Conservation (phyloP, 2,888 invertebrate species). For the Furcula furcula region DNA sequence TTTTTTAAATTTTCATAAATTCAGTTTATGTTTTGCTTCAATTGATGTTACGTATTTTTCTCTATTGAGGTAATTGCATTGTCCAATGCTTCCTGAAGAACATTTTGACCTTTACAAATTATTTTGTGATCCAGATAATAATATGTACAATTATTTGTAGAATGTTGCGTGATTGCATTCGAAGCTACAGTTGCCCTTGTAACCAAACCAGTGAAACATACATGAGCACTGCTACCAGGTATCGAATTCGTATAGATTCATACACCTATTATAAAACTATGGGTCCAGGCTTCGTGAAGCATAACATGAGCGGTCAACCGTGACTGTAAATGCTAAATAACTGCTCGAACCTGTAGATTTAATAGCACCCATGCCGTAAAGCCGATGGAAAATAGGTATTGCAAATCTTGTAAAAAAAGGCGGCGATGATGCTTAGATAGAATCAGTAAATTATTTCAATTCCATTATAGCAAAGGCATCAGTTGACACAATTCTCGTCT, state of each 20-base stretch:
- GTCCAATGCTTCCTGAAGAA: neutral
- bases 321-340: conserved; percentile 15
- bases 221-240: neutral
- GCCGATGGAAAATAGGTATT: neutral
- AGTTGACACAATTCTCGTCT: conserved; percentile 22
- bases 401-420: conserved; percentile 3
- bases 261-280: conserved; percentile 16
- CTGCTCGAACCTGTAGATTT: neutral
- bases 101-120: too few species aligned
- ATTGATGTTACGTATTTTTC: neutral
- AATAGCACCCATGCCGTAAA: neutral
- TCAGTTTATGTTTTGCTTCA: neutral
- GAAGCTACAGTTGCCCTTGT: neutral
- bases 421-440: conserved; percentile 3
- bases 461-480: conserved; percentile 12
- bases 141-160: neutral
- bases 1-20: neutral
- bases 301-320: conserved; percentile 25
- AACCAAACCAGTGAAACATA: neutral
- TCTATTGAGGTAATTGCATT: neutral
- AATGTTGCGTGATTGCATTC: neutral
- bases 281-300: conserved; percentile 19
- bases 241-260: conserved; percentile 7
- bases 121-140: neutral
- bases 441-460: conserved; percentile 15